Evolutionary conservation across 2,888 invertebrate species (phyloP), one percentile per base, ranked within the genome.

Genomic region (Drosophila formosana): DNA sequence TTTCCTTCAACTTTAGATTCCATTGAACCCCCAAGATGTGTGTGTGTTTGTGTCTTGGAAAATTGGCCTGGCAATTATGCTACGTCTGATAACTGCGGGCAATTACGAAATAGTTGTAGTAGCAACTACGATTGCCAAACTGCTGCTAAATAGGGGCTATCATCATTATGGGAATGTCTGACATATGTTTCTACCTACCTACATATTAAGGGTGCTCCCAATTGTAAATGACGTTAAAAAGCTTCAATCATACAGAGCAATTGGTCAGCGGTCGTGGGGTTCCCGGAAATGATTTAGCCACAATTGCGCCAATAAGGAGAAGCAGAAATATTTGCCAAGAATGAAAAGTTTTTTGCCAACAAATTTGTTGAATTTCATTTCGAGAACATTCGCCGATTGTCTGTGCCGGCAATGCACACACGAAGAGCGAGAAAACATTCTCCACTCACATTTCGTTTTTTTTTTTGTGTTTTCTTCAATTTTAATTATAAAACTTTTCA

Each of bases 401-500:
- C 47, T 46, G 39, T 18, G 41, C 43, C 7, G 32, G 41, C 51
- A 43, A 25, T 8, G 47, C 39, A 26, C n/a, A 25, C 49, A 26
- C 26, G 45, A 56, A 46, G 43, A 64, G 62, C 43, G 50, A 62
- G 53, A 60, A 67, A 75, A 51, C 78, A 78, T 75, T 84, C 67
- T 60, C 61, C 41, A 63, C 63, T 61, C 67, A 51, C 9, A 30
- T 49, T 49, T 28, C 11, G 18, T 32, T 13, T 13, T 28, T n/a
- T 62, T 46, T 50, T 66, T 53, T 79, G 37, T 37, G n/a, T 37
- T 63, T 84, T 89, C 86, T 82, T 78, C 89, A 91, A 90, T 90
- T 90, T 90, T 90, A 90, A 90, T 90, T 90, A 90, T 88, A 90
- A 90, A 90, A 90, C 91, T 90, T 91, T 91, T 91, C 81, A 88